Conservation (phyloP, 2,113 vertebrate species). For the Montifringilla adamsi region DNA sequence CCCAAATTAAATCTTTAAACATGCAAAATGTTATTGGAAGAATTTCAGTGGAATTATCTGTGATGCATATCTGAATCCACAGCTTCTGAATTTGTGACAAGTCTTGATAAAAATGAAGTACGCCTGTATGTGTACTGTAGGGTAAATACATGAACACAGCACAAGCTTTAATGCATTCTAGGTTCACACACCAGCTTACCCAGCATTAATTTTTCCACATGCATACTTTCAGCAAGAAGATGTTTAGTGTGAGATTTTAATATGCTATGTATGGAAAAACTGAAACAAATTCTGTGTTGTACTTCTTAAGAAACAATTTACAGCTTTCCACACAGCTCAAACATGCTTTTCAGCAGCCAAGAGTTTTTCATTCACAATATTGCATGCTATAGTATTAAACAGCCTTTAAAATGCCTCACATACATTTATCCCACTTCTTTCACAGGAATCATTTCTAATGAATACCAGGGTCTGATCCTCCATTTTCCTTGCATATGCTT, state of each 20-base stretch:
- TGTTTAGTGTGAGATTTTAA: not conserved
- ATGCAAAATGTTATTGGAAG: not conserved
- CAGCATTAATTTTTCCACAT: not conserved
- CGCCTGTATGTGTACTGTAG: not conserved
- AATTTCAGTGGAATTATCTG: not conserved
- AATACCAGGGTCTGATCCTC: not conserved
- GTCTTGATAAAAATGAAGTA: not conserved
- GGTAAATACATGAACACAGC: not conserved
- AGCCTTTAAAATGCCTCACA: not conserved
- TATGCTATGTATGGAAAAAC: not conserved
- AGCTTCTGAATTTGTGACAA: not conserved
- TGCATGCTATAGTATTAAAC: not conserved
- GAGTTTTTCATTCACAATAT: not conserved
- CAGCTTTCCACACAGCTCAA: not conserved
- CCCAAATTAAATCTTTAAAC: not conserved
- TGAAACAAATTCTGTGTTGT: not conserved
- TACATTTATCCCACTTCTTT: not conserved
- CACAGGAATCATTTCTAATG: not conserved
- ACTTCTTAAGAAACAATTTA: not conserved
- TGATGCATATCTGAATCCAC: not conserved
- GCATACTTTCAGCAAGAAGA: not conserved
- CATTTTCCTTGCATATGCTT: not conserved
- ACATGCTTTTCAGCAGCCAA: not conserved
- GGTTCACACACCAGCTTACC: not conserved
- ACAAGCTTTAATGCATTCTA: not conserved